These are phyloP conservation scores for Dissostichus mawsoni DNA, from an alignment of 2,113 vertebrate genomes.

Conservation along the genomic window DNA sequence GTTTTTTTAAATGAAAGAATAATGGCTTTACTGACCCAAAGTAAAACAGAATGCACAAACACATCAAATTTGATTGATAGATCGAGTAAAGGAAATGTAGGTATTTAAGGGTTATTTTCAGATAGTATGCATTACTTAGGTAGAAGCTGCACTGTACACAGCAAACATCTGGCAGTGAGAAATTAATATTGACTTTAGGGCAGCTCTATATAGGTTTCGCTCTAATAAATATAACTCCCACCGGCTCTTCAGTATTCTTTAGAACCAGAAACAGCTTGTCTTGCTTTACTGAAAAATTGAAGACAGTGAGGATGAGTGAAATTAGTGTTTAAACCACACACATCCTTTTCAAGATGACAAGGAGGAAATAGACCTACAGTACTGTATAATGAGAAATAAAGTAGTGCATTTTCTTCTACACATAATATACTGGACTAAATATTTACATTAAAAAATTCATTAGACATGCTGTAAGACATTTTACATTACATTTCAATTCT, in stretches of 20 bases:
- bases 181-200: constrained; percentile 7
- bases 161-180: background rate
- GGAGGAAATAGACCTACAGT: background rate
- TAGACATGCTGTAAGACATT: too few species aligned
- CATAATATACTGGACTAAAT: constrained; percentile 8
- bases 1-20: background rate
- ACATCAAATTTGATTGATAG: too few species aligned
- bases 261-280: background rate
- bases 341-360: constrained; percentile 28
- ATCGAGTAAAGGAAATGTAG: too few species aligned
- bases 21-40: too few species aligned
- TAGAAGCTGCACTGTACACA: background rate
- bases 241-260: constrained; percentile 7
- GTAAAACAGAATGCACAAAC: background rate
- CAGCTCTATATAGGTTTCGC: constrained; percentile 49
- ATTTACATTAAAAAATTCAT: background rate
- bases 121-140: background rate
- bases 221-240: constrained; percentile 47
- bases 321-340: background rate
- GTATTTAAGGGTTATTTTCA: background rate
- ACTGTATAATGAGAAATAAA: constrained; percentile 17
- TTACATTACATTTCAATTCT: too few species aligned
- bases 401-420: background rate
- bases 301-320: background rate
- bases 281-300: constrained; percentile 7